Base-by-base conservation (phyloP, 2,888 invertebrate genomes). In the Minunthozetes semirufus region DNA sequence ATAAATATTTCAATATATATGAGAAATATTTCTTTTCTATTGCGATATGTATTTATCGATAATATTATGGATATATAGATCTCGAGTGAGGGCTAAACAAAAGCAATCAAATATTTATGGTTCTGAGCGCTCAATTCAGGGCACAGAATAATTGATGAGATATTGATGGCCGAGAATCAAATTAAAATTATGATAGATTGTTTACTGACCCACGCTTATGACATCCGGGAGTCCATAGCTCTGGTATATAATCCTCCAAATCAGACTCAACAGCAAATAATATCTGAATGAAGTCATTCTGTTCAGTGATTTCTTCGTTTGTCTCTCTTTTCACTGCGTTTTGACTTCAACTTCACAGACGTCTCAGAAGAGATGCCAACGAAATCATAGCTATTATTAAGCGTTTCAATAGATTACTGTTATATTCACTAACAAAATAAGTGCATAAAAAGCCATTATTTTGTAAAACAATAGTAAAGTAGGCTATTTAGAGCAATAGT, bases 281-380 rank as follows among this genome's bases (percentile, higher is more conserved):
- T 70, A 70, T 42, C 48, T 70, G n/a, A 70, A 70, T 70, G 70
- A 70, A 48, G 25, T 48, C 70, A 70, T 70, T 70, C 15, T 70
- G 11, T 38, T 6, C 11, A 15, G n/a, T 38, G 0, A 66, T 19
- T n/a, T 27, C 13, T 15, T 59, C 27, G 42, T 33, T 33, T 33
- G 22, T 53, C 6, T 53, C 19, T 13, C 9, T 13, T n/a, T n/a
- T 53, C 19, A 46, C 46, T 46, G 15, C 15, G 15, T 8, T 46
- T 11, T 46, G 15, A 11, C 8, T 46, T 42, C 42, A 42, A 42
- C 11, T 42, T 42, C 42, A 42, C 8, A 42, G 42, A 42, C n/a
- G 13, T 13, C 8, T 13, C 42, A 1, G 42, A 8, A 9, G 42
- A 42, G 11, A 42, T 33, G 33, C 33, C 33, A 42, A 42, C 42